phyloP scores from a whole-genome alignment of 2,888 invertebrate species.

The Lomographa bimaculata region DNA sequence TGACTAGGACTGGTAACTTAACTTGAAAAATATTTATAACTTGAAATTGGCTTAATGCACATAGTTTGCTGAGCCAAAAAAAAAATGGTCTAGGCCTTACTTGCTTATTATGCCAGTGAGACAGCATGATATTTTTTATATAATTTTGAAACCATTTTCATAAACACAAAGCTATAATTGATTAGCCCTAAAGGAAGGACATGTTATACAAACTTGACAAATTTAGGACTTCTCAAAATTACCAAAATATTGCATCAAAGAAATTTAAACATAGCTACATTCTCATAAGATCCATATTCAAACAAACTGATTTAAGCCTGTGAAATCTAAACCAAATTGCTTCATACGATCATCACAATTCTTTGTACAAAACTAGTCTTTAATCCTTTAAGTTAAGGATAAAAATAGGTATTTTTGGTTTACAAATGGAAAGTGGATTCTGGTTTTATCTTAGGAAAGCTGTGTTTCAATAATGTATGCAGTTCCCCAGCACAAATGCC shows the following conservation, averaged over 20 bases:
- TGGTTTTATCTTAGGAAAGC: constrained; percentile 39
- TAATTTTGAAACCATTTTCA: too few species aligned
- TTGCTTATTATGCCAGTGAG: too few species aligned
- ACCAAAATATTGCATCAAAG: background rate
- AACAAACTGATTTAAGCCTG: background rate
- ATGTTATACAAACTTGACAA: constrained; percentile 43
- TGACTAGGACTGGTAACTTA: too few species aligned
- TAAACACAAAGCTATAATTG: too few species aligned
- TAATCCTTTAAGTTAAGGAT: constrained; percentile 4
- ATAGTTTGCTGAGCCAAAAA: too few species aligned
- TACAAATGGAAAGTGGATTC: too few species aligned
- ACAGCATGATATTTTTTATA: too few species aligned
- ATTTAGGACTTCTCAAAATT: constrained; percentile 35
- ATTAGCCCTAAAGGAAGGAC: too few species aligned
- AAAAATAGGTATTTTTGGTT: constrained; percentile 30
- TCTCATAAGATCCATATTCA: background rate
- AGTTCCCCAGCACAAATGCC: constrained; percentile 52
- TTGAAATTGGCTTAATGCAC: too few species aligned
- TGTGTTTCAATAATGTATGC: constrained; percentile 58
- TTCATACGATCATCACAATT: background rate
- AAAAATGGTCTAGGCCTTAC: too few species aligned
- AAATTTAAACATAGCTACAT: background rate
- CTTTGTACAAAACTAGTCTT: background rate
- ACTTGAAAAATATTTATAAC: too few species aligned
- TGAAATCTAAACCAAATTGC: background rate